Conservation (phyloP, 2,113 vertebrate species). For the Mungos mungo region DNA sequence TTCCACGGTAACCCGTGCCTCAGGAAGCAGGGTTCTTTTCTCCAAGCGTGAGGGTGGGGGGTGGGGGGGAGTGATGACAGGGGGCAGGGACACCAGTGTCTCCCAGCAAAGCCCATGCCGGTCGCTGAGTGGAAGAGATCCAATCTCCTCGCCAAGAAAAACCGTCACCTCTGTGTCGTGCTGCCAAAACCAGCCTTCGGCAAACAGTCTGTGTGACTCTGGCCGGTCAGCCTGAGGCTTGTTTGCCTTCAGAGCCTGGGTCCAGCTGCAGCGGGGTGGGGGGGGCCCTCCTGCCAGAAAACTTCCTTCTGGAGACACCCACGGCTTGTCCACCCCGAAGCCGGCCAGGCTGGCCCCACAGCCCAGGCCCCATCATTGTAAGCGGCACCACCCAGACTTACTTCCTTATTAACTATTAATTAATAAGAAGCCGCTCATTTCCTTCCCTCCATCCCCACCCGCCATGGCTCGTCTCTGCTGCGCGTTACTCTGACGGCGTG, state of each 20-base stretch:
- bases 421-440: not conserved
- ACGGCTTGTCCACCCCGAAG: not conserved
- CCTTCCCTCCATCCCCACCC: not conserved
- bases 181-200: not conserved
- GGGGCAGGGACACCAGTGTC: not conserved
- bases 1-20: slow-evolving; percentile 37
- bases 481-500: accelerated
- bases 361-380: not conserved
- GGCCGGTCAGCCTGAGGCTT: not conserved
- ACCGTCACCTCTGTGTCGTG: not conserved
- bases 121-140: not conserved
- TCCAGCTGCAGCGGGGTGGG: not conserved
- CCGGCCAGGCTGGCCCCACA: not conserved
- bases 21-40: not conserved
- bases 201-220: not conserved
- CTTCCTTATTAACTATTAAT: not conserved
- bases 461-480: too few species aligned
- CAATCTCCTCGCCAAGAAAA: not conserved
- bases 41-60: not conserved
- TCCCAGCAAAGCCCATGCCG: slow-evolving; percentile 6
- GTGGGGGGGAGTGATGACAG: not conserved
- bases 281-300: not conserved
- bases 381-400: too few species aligned
- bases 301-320: not conserved
- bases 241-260: not conserved